Base-by-base conservation (phyloP, 2,113 vertebrate species). In the Ranitomeya variabilis region DNA sequence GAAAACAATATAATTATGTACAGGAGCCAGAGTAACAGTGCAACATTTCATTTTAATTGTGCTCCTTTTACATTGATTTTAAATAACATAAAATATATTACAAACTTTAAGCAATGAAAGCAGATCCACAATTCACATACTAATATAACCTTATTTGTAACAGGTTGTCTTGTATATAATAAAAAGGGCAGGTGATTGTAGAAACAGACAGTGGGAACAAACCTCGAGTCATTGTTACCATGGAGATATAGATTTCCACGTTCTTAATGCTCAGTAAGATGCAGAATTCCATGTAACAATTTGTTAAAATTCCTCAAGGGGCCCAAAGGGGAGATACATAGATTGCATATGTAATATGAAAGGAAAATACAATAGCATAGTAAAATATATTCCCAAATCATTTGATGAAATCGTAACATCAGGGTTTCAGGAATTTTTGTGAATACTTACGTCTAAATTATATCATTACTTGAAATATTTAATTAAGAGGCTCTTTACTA, bases 211-310 rank as follows among this genome's bases (percentile, higher is more conserved):
- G 14, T 81, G 55, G 79, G 79, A 60, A 16, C 55, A 60, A 81
- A 81, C 57, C 79, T 62, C 18, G 7, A 62, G 45, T 81, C 57
- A 81, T 81, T 81, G 79, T 81, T 81, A 81, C 79, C 79, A 81
- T 81, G 79, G 79, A 62, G 57, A 81, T 81, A 81, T 81, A 81
- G 79, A 81, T 81, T 81, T 81, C 55, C 79, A 81, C 60, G 79
- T 81, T 81, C 55, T 62, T 60, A 62, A 81, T 81, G 45, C 79
- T 81, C 55, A 60, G 54, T 26, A 31, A 62, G 57, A 81, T 81
- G 57, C 23, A 62, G 23, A 81, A 62, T 60, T 81, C 26, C 57
- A 62, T 81, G 79, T 81, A 81, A 60, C 79, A 81, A 81, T 81
- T 81, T 81, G 79, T 81, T 81, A 60, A 81, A 81, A 62, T 81